Base-by-base conservation (phyloP, 1,140 invertebrate species). In the Ceratosolen solmsi region DNA sequence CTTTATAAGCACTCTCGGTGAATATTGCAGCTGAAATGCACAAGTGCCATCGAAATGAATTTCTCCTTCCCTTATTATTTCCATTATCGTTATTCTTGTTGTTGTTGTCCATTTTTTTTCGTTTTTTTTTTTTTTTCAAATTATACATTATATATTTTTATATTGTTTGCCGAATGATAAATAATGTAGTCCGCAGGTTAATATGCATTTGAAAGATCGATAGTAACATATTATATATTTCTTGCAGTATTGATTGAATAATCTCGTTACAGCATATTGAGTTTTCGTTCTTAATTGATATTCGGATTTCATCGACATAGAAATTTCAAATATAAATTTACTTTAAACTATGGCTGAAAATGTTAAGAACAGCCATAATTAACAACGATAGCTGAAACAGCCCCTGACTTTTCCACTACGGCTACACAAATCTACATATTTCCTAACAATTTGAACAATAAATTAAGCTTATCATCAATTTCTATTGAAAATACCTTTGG, bases 131-230 rank as follows among this genome's bases (percentile, higher is more conserved):
- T 68, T 8, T 38, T 38, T 68, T 36, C 2, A 2, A 38, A 38
- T 33, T 68, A 68, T 38, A 68, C n/a, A 68, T 68, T 20, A 68
- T 68, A 8, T 68, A 68, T 38, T 68, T 38, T 68, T 2, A 68
- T n/a, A n/a, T n/a, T n/a, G 1, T 0, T 68, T 38, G 15, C 51
- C n/a, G 15, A 15, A 68, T 17, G 30, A 38, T 38, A 68, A 68
- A 68, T 68, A 38, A 38, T n/a, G 15, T 8, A 68, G 33, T 7
- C 0, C 2, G 7, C 7, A 38, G 7, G 38, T 33, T 68, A n/a
- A 38, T n/a, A 38, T n/a, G 33, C 33, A 38, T n/a, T 68, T n/a
- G 2, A 68, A n/a, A 38, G 22, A 38, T 38, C 15, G 17, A 38
- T 0, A 33, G 38, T 68, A 17, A 9, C 7, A 20, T 17, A 60